Evolutionary conservation across 1,140 invertebrate species (phyloP).

Genomic region (Drosophila kepulauana): DNA sequence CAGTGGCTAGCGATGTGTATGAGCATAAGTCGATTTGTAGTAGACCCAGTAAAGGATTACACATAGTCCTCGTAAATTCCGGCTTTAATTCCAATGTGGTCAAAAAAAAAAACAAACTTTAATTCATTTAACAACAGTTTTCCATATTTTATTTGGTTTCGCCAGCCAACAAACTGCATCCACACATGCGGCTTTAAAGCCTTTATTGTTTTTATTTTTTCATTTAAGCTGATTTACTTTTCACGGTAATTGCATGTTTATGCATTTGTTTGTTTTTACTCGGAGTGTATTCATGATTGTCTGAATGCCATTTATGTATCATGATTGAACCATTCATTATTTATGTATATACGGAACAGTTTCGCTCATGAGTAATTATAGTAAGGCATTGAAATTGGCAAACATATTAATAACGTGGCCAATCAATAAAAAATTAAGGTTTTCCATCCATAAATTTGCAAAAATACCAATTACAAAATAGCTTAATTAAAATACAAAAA

Average conservation of each 20-base stretch:
- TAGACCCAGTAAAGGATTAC: constrained; percentile 27
- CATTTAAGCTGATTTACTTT: constrained; percentile 52
- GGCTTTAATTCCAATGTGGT: constrained; percentile 43
- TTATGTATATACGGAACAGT: constrained; percentile 13
- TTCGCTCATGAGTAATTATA: constrained; percentile 22
- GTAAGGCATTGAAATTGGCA: not conserved
- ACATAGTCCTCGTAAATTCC: constrained; percentile 21
- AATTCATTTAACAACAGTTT: constrained; percentile 19
- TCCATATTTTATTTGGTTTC: not conserved
- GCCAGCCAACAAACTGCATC: not conserved
- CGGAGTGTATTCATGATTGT: not conserved
- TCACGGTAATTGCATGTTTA: constrained; percentile 19
- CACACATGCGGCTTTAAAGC: constrained; percentile 16
- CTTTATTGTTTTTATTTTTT: constrained; percentile 28
- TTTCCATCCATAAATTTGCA: too few species aligned
- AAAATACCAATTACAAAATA: not conserved
- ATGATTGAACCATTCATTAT: constrained; percentile 13
- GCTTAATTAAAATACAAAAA: too few species aligned
- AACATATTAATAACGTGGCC: constrained; percentile 2
- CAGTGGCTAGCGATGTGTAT: not conserved
- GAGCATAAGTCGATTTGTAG: not conserved
- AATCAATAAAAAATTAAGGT: not conserved
- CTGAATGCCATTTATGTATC: constrained; percentile 1
- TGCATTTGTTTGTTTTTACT: constrained; percentile 15
- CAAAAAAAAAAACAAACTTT: constrained; percentile 17